These are phyloP conservation scores for Fukomys damarensis DNA, from an alignment of 2,113 vertebrate species.

Conservation along the genomic window DNA sequence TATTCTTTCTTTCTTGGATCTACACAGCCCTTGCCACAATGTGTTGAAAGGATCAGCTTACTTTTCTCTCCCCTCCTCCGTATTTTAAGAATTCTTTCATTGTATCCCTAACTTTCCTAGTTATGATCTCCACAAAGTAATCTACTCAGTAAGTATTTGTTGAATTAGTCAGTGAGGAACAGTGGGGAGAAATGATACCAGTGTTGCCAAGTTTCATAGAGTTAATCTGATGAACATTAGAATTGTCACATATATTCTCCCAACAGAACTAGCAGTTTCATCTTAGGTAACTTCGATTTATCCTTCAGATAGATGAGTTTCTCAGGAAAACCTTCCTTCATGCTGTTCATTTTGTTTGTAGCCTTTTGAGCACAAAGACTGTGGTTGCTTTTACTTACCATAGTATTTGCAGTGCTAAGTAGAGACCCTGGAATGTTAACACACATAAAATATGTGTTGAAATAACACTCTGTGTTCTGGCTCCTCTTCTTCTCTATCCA, in stretches of 20 bases:
- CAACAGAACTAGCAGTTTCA: not conserved
- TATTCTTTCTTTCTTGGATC: not conserved
- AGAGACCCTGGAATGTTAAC: not conserved
- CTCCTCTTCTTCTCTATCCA: not conserved
- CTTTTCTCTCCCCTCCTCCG: not conserved
- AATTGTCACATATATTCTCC: not conserved
- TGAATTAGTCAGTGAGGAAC: not conserved
- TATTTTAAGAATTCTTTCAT: not conserved
- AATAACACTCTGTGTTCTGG: not conserved
- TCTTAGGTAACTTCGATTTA: not conserved
- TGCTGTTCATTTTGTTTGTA: not conserved
- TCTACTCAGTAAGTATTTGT: not conserved
- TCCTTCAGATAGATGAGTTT: not conserved
- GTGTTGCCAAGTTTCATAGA: not conserved
- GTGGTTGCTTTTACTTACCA: not conserved
- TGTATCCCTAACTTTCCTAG: not conserved
- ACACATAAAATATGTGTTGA: not conserved
- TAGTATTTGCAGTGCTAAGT: not conserved
- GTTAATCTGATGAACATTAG: not conserved
- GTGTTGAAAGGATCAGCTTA: not conserved
- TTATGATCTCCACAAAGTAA: not conserved
- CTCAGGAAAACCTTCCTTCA: conserved; percentile 13
- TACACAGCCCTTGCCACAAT: not conserved
- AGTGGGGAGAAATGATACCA: not conserved
- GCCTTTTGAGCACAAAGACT: not conserved